Conservation (phyloP, 2,888 invertebrate species). For the Orchesella flavescens region DNA sequence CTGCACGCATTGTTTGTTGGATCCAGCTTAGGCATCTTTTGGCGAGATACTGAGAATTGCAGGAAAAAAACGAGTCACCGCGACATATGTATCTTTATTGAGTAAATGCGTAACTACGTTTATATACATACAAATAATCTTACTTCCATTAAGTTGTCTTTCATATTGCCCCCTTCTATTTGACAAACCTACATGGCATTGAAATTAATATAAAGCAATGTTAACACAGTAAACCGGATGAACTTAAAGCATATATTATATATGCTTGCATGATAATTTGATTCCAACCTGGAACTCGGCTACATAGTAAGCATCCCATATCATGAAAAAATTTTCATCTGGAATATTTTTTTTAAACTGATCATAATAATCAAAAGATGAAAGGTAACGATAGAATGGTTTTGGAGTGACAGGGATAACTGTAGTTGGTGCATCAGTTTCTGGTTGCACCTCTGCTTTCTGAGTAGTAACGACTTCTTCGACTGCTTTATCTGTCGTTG, state of each 20-base stretch:
- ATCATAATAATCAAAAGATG: conserved; percentile 32
- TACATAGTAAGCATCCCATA: conserved; percentile 36
- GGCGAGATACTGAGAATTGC: conserved; percentile 2
- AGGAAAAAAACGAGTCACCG: background rate
- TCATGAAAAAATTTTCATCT: conserved; percentile 9
- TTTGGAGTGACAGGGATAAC: too few relatives aligned
- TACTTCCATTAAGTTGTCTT: too few relatives aligned
- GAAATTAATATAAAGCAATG: background rate
- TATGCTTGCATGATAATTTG: background rate
- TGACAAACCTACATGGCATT: background rate
- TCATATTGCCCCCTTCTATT: background rate
- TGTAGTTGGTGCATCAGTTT: too few relatives aligned
- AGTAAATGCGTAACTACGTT: too few relatives aligned
- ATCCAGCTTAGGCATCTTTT: conserved; percentile 27
- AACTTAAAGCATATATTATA: background rate
- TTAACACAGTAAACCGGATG: background rate
- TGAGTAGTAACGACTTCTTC: too few relatives aligned
- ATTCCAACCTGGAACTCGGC: conserved; percentile 34
- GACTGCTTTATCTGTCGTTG: too few relatives aligned
- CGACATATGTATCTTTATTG: too few relatives aligned
- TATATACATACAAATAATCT: too few relatives aligned
- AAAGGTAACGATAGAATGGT: conserved; percentile 1
- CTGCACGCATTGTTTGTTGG: conserved; percentile 8
- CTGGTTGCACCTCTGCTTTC: too few relatives aligned
- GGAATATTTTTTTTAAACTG: conserved; percentile 19